Percentiles rank a stretch among this genome's conserved stretches.
These are phyloP conservation scores for Aulostomus chinensis DNA, from an alignment of 2,797 vertebrate genomes.

Conservation along the genomic window DNA sequence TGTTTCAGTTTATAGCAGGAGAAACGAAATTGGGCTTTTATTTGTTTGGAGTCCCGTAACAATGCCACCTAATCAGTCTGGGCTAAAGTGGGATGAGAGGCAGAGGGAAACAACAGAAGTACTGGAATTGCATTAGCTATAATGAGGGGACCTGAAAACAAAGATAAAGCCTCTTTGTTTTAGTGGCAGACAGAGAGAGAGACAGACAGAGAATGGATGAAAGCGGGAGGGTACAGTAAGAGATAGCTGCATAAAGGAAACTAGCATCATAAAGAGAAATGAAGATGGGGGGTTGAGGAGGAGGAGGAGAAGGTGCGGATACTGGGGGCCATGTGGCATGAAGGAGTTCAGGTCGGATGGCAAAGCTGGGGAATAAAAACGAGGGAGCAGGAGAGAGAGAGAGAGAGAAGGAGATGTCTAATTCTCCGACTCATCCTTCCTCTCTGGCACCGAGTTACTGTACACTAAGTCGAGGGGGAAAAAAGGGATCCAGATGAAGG, in stretches of 20 bases:
- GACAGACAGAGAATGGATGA: constrained; percentile 7
- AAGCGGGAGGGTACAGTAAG: constrained; percentile 6
- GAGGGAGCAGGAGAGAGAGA: constrained; percentile 6
- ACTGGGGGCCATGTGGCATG: constrained; percentile 20
- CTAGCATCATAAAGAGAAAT: constrained; percentile 2
- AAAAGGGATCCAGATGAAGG: constrained; percentile 4
- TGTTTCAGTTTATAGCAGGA: constrained; percentile 44
- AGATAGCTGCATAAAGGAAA: background rate
- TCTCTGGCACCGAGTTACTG: constrained; percentile 8
- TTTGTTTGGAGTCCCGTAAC: constrained; percentile 39
- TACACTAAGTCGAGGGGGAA: constrained; percentile 13
- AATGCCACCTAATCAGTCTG: constrained; percentile 45
- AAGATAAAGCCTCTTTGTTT: constrained; percentile 37
- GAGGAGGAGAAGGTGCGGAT: background rate
- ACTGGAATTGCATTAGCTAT: constrained; percentile 46
- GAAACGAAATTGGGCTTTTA: constrained; percentile 28
- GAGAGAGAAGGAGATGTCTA: constrained; percentile 40
- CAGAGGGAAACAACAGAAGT: constrained; percentile 9
- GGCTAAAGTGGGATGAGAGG: constrained; percentile 17
- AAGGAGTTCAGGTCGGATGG: constrained; percentile 16
- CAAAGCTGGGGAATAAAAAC: constrained; percentile 46
- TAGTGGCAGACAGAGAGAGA: constrained; percentile 6
- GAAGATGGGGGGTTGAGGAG: background rate
- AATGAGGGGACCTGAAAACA: constrained; percentile 50
- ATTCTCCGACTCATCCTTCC: constrained; percentile 41